phyloP scores from a whole-genome alignment of 2,113 vertebrate species.

The Phocoena sinus region DNA sequence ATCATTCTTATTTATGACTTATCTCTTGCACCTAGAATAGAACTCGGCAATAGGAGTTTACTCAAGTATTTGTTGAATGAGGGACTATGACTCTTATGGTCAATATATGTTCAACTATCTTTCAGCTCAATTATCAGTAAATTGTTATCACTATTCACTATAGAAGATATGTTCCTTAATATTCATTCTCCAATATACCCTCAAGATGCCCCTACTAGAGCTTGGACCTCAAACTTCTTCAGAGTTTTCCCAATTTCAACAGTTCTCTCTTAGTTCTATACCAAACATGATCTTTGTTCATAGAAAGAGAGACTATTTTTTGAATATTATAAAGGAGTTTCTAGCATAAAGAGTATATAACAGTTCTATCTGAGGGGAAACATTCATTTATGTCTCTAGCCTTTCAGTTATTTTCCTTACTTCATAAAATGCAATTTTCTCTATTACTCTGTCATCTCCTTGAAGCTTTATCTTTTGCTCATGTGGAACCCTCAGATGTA shows the following conservation, averaged over 20 bases:
- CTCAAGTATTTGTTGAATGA: background rate
- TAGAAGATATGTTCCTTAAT: background rate
- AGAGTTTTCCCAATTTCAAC: background rate
- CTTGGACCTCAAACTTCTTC: background rate
- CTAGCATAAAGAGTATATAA: background rate
- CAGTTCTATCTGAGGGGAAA: background rate
- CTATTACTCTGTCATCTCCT: background rate
- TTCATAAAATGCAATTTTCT: background rate
- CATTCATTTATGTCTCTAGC: background rate
- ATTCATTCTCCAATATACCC: background rate
- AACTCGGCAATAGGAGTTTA: background rate
- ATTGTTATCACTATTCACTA: background rate
- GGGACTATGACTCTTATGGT: background rate
- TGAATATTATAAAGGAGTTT: background rate
- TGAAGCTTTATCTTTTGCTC: background rate
- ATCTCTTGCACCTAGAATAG: background rate
- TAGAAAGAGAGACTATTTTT: background rate
- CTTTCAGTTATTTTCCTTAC: constrained; percentile 15
- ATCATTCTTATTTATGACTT: background rate
- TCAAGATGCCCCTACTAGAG: background rate
- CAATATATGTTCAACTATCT: background rate
- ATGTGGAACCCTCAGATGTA: background rate
- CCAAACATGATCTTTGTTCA: background rate
- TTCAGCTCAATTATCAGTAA: background rate
- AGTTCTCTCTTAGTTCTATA: background rate